Percentiles rank a stretch among this genome's conserved stretches.
These are phyloP conservation scores for Polyommatus icarus DNA, from an alignment of 2,888 invertebrate species.

Conservation along the genomic window DNA sequence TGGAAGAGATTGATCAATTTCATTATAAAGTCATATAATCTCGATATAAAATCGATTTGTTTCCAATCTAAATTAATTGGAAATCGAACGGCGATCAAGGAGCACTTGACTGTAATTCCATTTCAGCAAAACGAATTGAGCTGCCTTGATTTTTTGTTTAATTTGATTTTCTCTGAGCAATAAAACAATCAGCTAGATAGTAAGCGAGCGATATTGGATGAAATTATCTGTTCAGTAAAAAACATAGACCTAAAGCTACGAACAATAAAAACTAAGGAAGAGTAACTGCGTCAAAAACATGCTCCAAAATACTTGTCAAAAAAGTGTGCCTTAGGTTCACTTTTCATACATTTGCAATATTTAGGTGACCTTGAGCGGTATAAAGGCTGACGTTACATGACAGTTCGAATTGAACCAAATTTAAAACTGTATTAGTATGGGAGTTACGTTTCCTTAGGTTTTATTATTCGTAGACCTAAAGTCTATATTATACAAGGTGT, in stretches of 20 bases:
- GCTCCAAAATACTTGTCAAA: too few species aligned
- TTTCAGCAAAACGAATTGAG: constrained; percentile 31
- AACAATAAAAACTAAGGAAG: too few species aligned
- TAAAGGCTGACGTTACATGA: too few species aligned
- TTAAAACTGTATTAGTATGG: too few species aligned
- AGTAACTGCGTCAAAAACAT: too few species aligned
- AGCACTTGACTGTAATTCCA: constrained; percentile 42
- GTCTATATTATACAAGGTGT: background rate
- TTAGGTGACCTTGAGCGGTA: too few species aligned
- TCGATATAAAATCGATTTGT: constrained; percentile 37
- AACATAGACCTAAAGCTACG: background rate
- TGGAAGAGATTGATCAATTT: constrained; percentile 35
- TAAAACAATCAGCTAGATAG: background rate
- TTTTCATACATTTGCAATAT: too few species aligned
- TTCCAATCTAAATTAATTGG: constrained; percentile 43
- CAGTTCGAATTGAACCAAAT: too few species aligned
- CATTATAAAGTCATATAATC: constrained; percentile 40
- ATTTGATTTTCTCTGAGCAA: background rate
- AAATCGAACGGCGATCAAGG: constrained; percentile 41
- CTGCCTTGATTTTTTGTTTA: constrained; percentile 16
- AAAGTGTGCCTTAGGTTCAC: too few species aligned
- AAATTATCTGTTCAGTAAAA: background rate
- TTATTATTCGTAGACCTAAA: too few species aligned
- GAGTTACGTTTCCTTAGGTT: too few species aligned
- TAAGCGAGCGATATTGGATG: background rate